Conservation (phyloP, 2,797 vertebrate genomes). For the Sebastes kiyomatsui region DNA sequence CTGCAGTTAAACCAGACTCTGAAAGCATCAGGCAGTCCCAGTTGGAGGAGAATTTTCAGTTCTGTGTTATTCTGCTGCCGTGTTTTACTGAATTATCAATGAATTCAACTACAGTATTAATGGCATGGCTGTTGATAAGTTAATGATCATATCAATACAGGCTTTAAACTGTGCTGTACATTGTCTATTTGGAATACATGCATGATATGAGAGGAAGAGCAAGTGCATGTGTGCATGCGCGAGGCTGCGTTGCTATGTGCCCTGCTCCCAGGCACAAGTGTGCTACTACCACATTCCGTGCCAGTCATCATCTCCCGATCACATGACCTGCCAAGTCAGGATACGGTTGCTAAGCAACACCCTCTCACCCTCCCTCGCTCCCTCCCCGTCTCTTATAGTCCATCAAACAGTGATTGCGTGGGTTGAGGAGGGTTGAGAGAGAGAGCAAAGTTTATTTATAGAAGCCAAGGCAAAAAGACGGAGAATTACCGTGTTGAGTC, state of each 20-base stretch:
- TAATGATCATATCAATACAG: not conserved
- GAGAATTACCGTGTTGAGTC: constrained; percentile 62
- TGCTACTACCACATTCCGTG: constrained; percentile 51
- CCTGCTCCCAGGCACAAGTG: constrained; percentile 19
- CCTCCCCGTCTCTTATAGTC: constrained; percentile 13
- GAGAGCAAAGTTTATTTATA: constrained; percentile 74
- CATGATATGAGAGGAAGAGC: not conserved
- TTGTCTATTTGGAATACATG: not conserved
- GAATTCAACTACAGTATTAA: not conserved
- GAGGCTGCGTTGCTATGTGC: not conserved
- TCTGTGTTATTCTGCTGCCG: constrained; percentile 5
- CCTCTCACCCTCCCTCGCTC: constrained; percentile 9
- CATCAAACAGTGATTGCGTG: constrained; percentile 44
- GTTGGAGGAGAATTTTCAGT: not conserved
- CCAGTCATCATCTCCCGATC: constrained; percentile 65
- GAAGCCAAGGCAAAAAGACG: constrained; percentile 47
- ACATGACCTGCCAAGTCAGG: constrained; percentile 67
- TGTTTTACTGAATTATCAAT: not conserved
- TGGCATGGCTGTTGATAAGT: not conserved
- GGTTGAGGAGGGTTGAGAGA: not conserved
- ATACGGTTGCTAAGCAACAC: constrained; percentile 76
- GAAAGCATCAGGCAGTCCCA: constrained; percentile 7
- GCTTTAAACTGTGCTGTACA: not conserved
- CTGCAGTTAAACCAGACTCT: constrained; percentile 21
- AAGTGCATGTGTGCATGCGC: not conserved